phyloP scores from a whole-genome alignment of 2,113 vertebrate genomes.

The Siphamia tubifer region DNA sequence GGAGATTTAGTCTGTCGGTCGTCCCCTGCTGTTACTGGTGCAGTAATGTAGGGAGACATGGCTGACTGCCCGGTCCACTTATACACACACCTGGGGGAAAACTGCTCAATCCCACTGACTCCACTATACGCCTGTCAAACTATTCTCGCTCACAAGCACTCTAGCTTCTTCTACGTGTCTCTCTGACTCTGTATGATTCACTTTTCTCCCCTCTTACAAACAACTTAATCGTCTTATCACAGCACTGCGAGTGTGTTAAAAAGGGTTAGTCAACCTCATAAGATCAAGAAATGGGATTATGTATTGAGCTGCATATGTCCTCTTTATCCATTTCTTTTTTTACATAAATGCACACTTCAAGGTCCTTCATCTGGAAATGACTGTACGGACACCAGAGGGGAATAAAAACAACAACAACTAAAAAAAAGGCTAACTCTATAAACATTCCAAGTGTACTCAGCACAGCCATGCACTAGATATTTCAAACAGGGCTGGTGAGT shows the following conservation, averaged over 20 bases:
- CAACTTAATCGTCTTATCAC: slow-evolving; percentile 67
- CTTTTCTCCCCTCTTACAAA: slow-evolving; percentile 19
- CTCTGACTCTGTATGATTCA: neutral
- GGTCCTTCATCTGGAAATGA: slow-evolving; percentile 5
- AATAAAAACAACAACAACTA: too few species aligned
- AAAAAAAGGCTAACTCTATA: slow-evolving; percentile 1
- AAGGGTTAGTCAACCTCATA: slow-evolving; percentile 36
- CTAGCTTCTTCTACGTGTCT: neutral
- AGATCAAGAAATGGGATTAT: slow-evolving; percentile 46
- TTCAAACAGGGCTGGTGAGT: slow-evolving; percentile 8
- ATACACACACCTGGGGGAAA: slow-evolving; percentile 73
- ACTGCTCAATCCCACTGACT: slow-evolving; percentile 62
- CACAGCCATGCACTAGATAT: slow-evolving; percentile 7
- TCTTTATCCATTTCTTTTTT: slow-evolving; percentile 8
- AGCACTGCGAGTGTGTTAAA: slow-evolving; percentile 46
- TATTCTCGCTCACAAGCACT: neutral
- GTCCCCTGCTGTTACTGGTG: slow-evolving; percentile 72
- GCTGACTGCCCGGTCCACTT: slow-evolving; percentile 74
- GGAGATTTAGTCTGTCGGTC: slow-evolving; percentile 74
- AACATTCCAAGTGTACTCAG: neutral
- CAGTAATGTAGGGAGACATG: slow-evolving; percentile 76
- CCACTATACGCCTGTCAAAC: slow-evolving; percentile 57
- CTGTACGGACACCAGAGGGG: neutral
- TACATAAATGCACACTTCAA: slow-evolving; percentile 8
- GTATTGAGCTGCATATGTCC: slow-evolving; percentile 21